Evolutionary conservation across 2,888 invertebrate species (phyloP), one percentile per base, ranked within the genome.

Genomic region (Blastobasis adustella): DNA sequence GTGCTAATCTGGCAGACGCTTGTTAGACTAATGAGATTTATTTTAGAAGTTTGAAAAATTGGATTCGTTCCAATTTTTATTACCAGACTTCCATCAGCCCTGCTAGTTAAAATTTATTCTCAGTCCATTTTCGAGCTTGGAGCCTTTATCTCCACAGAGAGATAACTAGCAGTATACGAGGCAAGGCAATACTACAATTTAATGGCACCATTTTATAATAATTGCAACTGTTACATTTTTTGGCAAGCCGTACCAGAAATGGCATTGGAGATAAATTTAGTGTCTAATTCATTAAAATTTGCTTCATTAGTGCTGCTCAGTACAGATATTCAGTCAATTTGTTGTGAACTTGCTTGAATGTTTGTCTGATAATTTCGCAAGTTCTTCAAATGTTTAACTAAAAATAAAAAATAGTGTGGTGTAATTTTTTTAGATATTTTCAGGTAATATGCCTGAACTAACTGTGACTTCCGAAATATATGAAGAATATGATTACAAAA

Each of bases 391-490:
- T 23, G 23, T 23, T 23, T 23, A 1, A 23, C 23, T 23, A 23
- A 23, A 23, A 23, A 23, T 40, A 40, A 40, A 8, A 40, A 6
- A 40, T 40, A 40, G 9, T 40, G 41, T 40, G 4, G 9, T 40
- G 9, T 40, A 6, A 40, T 42, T 42, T 42, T 75, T 76, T 49
- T 63, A 89, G 87, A 89, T 23, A 23, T 23, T 23, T 23, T 23
- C 3, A 23, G 23, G 23, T 23, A 23, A 23, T 23, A 23, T 89
- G 89, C 85, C 88, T 55, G 90, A 90, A 74, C 79, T 88, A 53
- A 91, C 90, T 63, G 92, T 94, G 49, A 91, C 92, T 45, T 94
- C 94, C 37, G 94, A 95, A 85, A 91, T 95, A 69, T 93, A 93
- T 73, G 84, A 89, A 41, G 94, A 94, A 80, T 91, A 90, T 68